Percentiles rank a stretch among this genome's conserved stretches.
phyloP scores from a whole-genome alignment of 2,113 vertebrate species.

The Paraplagusia blochii region DNA sequence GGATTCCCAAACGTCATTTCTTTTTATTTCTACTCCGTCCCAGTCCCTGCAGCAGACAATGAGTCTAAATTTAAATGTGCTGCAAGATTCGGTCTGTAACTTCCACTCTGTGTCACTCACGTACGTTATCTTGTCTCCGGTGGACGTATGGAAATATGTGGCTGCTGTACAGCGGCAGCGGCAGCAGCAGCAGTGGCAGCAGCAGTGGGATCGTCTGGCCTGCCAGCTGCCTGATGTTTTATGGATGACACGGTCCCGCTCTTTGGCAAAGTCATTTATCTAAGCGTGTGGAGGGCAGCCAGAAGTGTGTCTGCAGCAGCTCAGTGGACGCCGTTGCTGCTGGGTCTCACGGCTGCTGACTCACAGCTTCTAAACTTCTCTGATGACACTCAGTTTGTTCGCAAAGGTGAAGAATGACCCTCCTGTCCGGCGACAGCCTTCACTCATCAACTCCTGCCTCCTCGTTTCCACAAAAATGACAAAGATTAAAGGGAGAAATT shows the following conservation, averaged over 20 bases:
- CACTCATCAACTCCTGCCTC: neutral
- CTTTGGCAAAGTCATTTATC: conserved; percentile 13
- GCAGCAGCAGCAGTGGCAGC: too few relatives aligned
- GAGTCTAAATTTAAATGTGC: neutral
- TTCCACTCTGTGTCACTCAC: neutral
- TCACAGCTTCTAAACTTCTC: neutral
- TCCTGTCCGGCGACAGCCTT: neutral
- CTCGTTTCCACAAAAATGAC: too few relatives aligned
- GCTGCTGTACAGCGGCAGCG: too few relatives aligned
- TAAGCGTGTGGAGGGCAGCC: conserved; percentile 21
- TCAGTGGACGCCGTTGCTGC: neutral
- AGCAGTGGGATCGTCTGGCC: neutral
- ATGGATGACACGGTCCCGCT: conserved; percentile 19
- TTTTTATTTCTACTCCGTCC: neutral
- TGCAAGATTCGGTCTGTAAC: neutral
- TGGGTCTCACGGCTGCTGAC: conserved; percentile 5
- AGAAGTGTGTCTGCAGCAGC: neutral
- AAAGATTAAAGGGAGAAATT: too few relatives aligned
- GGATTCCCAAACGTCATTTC: too few relatives aligned
- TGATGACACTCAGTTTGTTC: neutral
- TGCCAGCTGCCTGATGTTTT: conserved; percentile 13
- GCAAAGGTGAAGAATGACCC: too few relatives aligned
- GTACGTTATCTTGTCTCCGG: neutral
- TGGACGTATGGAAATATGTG: neutral
- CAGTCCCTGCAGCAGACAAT: neutral